Percentiles rank a stretch among this genome's conserved stretches.
phyloP scores from a whole-genome alignment of 1,140 invertebrate species.

The Yoshiicerus persimilis region DNA sequence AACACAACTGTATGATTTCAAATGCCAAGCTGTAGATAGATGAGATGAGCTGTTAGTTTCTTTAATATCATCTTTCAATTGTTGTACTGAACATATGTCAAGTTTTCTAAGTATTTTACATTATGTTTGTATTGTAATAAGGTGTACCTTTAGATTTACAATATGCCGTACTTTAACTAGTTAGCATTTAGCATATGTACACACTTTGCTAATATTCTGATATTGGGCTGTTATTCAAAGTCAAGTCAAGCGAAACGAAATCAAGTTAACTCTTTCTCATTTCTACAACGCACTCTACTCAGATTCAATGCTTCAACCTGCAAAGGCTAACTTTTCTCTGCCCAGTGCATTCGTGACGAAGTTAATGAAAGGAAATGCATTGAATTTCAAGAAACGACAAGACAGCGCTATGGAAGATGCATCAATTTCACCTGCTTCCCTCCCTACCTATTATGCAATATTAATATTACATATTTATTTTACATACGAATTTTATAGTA shows the following conservation, averaged over 20 bases:
- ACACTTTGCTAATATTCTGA: background rate
- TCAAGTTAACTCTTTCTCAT: background rate
- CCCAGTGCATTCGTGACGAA: background rate
- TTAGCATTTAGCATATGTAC: background rate
- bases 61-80: background rate
- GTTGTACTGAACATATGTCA: background rate
- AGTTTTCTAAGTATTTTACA: background rate
- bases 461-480: no score
- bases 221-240: background rate
- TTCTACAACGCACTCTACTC: background rate
- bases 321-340: background rate
- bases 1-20: background rate
- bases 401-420: background rate
- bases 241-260: background rate
- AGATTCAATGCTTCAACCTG: background rate
- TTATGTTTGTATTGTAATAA: background rate
- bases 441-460: background rate
- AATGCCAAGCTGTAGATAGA: background rate
- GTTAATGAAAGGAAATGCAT: slow-evolving; percentile 13
- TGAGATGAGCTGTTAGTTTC: background rate
- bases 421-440: background rate
- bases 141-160: background rate
- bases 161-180: no score
- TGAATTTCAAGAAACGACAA: background rate
- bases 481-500: no score